Base-by-base conservation (phyloP, 2,113 vertebrate genomes). In the Ciconia boyciana region DNA sequence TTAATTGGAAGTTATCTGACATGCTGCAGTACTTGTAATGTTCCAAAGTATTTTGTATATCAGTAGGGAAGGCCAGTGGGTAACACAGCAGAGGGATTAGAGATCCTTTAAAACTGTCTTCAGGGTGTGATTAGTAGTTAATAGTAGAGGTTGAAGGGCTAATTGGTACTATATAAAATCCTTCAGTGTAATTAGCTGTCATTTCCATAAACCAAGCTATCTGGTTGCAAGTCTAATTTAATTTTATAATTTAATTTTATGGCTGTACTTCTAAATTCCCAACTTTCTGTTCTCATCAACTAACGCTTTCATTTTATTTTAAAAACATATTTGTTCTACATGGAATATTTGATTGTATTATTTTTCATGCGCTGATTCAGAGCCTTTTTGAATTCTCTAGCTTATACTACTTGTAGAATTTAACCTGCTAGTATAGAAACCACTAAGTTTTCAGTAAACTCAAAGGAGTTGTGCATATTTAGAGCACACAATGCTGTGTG, bases 1-100 rank as follows among this genome's bases (percentile, higher is more conserved):
- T 55, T n/a, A n/a, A 75, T 81, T 49, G 43, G 22, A 76, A 80
- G 55, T 87, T 80, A 48, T 79, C 49, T 83, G 72, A 57, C 4
- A 36, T 5, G 22, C 31, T 83, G 83, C 49, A 65, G 49, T 93
- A 64, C 72, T 93, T 87, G 60, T 82, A 78, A 57, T 74, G 19
- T 90, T 93, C 44, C n/a, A 75, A 80, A 95, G 49, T 90, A 90
- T 90, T 34, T 90, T 93, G 36, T 75, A 70, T 86, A 65, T 93
- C 44, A 69, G 28, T 79, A 83, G 61, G 55, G 51, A 95, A 87
- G 49, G 66, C 78, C 55, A 70, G 44, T 49, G n/a, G 36, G 55
- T 93, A 80, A 78, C 52, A 79, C 26, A 87, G 55, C 21, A 82
- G 70, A 83, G 34, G 49, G 39, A 83, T 83, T 90, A 87, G 60